Evolutionary conservation across 2,113 vertebrate species (phyloP), one percentile per base, ranked within the genome.

Genomic region (Amphilophus citrinellus): DNA sequence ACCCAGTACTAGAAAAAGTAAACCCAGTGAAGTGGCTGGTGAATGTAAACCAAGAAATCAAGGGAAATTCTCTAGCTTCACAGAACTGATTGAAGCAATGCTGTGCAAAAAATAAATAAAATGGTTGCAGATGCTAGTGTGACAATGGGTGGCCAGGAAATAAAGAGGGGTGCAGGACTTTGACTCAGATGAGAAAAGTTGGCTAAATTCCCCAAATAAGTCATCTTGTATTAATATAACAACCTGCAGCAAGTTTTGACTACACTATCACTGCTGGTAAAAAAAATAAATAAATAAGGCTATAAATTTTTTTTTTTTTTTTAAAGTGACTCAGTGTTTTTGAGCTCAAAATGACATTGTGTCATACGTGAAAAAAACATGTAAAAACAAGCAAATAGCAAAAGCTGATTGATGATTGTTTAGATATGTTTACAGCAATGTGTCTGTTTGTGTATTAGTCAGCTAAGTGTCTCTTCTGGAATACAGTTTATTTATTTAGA

Each of bases 351-450:
- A n/a, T 71, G 1, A 53, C 24, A 27, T 24, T 71, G 65, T 0
- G 9, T 3, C 14, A 14, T 47, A 32, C 9, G n/a, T 73, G 32
- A 73, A 17, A 73, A 73, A 30, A 30, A 50, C 63, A n/a, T 68
- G 22, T 27, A 9, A 47, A 68, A 71, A 71, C 10, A 27, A 0
- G 47, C 47, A 58, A 20, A 58, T 27, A 0, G 47, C 47, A 58
- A 20, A 58, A 22, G n/a, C 18, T 35, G 68, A 73, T 73, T 11
- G 27, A 73, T 73, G 24, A 53, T 71, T 50, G 30, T 73, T 57
- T 57, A 3, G 8, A 73, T 73, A 27, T 20, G 0, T 73, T 73
- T 73, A 56, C 10, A 73, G 20, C 0, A 0, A 0, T 56, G 5
- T 53, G 27, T 53, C 44, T 73, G 27, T 73, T 44, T 14, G 27